Percentiles rank a stretch among this genome's conserved stretches.
These are phyloP conservation scores for Theristicus caerulescens DNA, from an alignment of 2,113 vertebrate genomes.

Conservation along the genomic window DNA sequence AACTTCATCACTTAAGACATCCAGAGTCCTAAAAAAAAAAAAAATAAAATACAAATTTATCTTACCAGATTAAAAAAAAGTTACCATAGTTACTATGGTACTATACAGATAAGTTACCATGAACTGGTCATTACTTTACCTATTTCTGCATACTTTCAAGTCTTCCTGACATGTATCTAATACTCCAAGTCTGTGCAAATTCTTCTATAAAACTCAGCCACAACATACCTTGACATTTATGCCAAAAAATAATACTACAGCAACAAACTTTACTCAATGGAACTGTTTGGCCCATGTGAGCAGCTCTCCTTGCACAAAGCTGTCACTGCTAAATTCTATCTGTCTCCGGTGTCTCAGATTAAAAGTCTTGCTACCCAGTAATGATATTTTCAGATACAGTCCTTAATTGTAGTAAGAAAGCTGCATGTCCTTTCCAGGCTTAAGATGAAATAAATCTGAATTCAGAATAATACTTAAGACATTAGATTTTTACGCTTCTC, in stretches of 20 bases:
- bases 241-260: background rate
- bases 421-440: background rate
- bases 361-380: background rate
- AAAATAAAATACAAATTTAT: background rate
- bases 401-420: background rate
- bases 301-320: background rate
- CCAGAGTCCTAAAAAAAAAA: conserved; percentile 81
- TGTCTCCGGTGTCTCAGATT: background rate
- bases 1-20: conserved; percentile 91
- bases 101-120: background rate
- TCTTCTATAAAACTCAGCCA: background rate
- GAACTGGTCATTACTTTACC: background rate
- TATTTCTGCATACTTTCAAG: background rate
- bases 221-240: background rate
- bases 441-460: background rate
- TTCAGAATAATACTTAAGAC: background rate
- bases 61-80: background rate
- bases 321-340: background rate
- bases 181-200: background rate
- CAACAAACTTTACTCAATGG: background rate
- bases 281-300: background rate
- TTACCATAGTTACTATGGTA: no score
- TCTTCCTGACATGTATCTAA: background rate
- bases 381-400: background rate
- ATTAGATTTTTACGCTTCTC: background rate